Evolutionary conservation across 2,888 invertebrate species (phyloP), one percentile per base, ranked within the genome.

Genomic region (Caenorhabditis sp.): DNA sequence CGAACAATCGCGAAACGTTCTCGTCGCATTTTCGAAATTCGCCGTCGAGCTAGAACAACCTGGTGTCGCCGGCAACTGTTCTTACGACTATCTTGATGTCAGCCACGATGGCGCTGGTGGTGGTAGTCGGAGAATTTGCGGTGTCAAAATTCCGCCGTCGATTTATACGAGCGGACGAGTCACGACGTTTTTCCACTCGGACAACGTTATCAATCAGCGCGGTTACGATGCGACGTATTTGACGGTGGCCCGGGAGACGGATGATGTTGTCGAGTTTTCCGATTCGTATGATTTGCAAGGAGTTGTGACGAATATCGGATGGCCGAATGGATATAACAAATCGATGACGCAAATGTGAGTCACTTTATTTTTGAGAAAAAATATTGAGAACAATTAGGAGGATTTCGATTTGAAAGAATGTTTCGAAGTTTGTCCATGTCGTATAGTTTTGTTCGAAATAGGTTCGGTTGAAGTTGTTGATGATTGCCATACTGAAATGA

Each of bases 151-250:
- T 21, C 68, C 68, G 1, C 8, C 27, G 10, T 37, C 68, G 14
- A 23, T 73, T 6, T 27, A 63, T 23, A 66, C 59, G 8, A 43
- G 64, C 49, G 69, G 21, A 23, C 19, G 51, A 51, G 51, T 23
- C 1, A 23, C 51, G 5, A n/a, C 60, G 19, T 17, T 36, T 12
- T 69, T 78, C 62, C 57, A 62, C 53, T 57, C 81, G 10, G 85
- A 85, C 62, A 67, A 73, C 36, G 71, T 75, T 1, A 55, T 78
- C 55, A 66, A 59, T 19, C 54, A 61, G 12, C 69, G 50, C 17
- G 85, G 85, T 50, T 85, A 74, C 59, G 82, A 82, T 49, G 72
- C 76, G 14, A 67, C 70, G 26, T 85, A 84, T 59, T 82, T 73
- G 50, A 67, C 78, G 17, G 76, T 76, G 8, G 66, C 61, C 17